These are phyloP conservation scores for Onthophagus sagittarius DNA, from an alignment of 2,888 invertebrate genomes.

Conservation along the genomic window DNA sequence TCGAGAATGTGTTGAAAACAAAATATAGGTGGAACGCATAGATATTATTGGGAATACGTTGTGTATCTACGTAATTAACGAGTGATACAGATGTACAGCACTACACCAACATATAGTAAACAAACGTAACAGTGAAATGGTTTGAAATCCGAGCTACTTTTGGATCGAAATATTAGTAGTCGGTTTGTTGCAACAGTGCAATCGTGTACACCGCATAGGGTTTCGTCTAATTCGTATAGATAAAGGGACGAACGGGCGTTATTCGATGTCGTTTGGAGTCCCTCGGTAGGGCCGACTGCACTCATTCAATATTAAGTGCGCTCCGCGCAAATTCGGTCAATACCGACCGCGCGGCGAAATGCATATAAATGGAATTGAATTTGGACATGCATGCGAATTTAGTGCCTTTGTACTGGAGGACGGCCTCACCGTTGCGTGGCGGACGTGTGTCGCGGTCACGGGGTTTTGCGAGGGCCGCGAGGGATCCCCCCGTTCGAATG, in stretches of 20 bases:
- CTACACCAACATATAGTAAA: not conserved
- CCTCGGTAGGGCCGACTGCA: not conserved
- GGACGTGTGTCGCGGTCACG: constrained; percentile 21
- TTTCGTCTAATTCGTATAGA: not conserved
- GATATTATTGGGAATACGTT: no score
- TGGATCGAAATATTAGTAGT: not conserved
- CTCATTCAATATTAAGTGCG: constrained; percentile 23
- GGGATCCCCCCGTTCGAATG: constrained; percentile 22
- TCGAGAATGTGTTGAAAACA: no score
- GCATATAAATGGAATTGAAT: constrained; percentile 30
- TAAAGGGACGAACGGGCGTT: not conserved
- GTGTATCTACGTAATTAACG: no score
- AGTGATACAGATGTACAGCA: no score
- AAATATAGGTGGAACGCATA: no score
- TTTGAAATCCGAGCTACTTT: not conserved
- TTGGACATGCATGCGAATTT: constrained; percentile 28
- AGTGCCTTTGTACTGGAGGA: constrained; percentile 21
- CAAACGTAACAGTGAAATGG: not conserved
- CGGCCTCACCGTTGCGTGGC: not conserved
- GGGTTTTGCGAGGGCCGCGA: constrained; percentile 15
- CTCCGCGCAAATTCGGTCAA: constrained; percentile 20
- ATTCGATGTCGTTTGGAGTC: not conserved
- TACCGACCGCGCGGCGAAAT: constrained; percentile 22
- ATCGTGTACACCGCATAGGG: not conserved
- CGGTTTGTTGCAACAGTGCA: not conserved